Conservation (phyloP, 2,113 vertebrate genomes). For the Catharus bicknelli region DNA sequence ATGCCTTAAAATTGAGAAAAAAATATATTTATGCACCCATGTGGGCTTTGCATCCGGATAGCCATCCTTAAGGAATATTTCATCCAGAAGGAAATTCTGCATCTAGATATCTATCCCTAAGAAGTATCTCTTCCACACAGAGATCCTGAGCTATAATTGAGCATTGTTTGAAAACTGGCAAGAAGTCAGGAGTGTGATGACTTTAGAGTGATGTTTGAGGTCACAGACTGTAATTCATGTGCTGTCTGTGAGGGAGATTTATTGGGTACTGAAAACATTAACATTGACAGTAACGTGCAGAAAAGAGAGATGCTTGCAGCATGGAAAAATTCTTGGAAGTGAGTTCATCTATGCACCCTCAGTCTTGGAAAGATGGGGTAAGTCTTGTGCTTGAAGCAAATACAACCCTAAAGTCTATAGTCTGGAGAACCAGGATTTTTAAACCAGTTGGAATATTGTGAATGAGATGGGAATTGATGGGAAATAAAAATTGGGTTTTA, state of each 20-base stretch:
- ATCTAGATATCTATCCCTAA: fast-evolving
- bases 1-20: not conserved
- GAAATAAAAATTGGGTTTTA: not conserved
- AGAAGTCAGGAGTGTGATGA: not conserved
- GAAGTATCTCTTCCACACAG: not conserved
- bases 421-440: not conserved
- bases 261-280: not conserved
- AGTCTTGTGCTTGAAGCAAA: not conserved
- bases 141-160: not conserved
- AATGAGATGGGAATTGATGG: not conserved
- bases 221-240: not conserved
- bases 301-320: not conserved
- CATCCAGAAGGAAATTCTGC: not conserved
- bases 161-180: not conserved
- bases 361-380: fast-evolving
- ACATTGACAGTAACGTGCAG: not conserved
- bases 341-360: not conserved
- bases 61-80: not conserved
- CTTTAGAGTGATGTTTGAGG: not conserved
- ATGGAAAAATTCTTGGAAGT: not conserved
- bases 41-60: not conserved
- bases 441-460: not conserved
- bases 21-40: not conserved
- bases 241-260: not conserved
- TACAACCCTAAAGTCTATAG: not conserved